A percentile compares a stretch with the other conserved stretches of the same genome.
These are phyloP conservation scores for Kuschelorhynchus macadamiae DNA, from an alignment of 2,888 invertebrate species.

Conservation along the genomic window DNA sequence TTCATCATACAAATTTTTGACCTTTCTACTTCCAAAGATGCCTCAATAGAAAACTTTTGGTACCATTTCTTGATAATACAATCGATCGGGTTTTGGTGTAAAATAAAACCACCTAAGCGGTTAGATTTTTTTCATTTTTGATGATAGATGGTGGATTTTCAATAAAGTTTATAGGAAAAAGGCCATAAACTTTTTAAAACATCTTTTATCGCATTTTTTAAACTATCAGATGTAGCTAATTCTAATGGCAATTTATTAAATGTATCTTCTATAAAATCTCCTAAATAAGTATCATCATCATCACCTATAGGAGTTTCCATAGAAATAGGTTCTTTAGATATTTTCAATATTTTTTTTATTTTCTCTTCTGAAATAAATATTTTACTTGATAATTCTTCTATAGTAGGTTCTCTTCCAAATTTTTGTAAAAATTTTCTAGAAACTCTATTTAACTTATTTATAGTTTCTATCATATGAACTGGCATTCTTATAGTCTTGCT, in stretches of 20 bases:
- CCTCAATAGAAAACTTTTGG: not conserved
- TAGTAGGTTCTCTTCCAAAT: not conserved
- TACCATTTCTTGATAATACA: too few species aligned
- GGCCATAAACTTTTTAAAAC: too few species aligned
- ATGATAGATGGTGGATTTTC: too few species aligned
- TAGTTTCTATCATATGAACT: too few species aligned
- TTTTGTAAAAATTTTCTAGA: not conserved
- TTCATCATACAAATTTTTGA: too few species aligned
- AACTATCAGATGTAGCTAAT: not conserved
- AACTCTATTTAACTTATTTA: not conserved
- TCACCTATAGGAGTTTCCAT: not conserved
- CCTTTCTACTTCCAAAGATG: too few species aligned
- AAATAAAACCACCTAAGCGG: not conserved
- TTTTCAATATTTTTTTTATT: not conserved
- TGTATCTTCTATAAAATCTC: not conserved
- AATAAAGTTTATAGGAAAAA: too few species aligned
- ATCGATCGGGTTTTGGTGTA: too few species aligned
- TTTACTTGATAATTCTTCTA: not conserved
- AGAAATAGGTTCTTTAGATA: not conserved
- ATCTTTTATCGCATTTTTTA: too few species aligned
- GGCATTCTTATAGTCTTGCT: too few species aligned
- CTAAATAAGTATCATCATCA: not conserved
- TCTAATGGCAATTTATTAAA: not conserved
- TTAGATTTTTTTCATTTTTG: not conserved
- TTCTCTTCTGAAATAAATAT: not conserved